Evolutionary conservation across 1,140 invertebrate species (phyloP).

Genomic region (Plectus sambesii): DNA sequence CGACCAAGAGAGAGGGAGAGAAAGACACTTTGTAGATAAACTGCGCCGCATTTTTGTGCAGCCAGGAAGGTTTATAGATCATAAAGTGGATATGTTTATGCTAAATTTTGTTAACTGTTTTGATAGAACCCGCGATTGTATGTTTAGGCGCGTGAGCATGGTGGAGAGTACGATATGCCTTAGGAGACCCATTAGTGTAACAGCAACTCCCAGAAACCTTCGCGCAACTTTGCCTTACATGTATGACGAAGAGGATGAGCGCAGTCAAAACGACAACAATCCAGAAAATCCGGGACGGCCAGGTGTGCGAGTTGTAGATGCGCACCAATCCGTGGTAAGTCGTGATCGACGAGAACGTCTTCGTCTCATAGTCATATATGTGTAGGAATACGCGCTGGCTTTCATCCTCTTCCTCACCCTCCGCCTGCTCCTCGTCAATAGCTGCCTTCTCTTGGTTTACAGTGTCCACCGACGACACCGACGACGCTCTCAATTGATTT

Average conservation of each 20-base stretch:
- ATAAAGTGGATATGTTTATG: not conserved
- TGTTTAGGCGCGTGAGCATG: too few species aligned
- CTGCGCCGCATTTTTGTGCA: too few species aligned
- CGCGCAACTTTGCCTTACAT: too few species aligned
- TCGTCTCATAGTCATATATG: conserved; percentile 24
- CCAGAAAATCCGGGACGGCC: conserved; percentile 24
- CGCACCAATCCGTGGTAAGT: conserved; percentile 24
- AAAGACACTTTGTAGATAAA: too few species aligned
- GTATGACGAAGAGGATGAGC: conserved; percentile 25
- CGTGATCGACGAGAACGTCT: conserved; percentile 19
- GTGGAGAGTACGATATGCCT: too few species aligned
- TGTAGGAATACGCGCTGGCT: conserved; percentile 21
- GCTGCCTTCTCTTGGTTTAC: too few species aligned
- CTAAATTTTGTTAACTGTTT: not conserved
- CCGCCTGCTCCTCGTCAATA: too few species aligned
- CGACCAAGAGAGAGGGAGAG: too few species aligned
- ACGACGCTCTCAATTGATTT: too few species aligned
- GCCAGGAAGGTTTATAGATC: not conserved
- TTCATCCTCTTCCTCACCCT: too few species aligned
- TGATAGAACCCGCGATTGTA: not conserved
- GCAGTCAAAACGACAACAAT: conserved; percentile 17
- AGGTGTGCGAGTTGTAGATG: conserved; percentile 25
- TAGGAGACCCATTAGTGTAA: not conserved
- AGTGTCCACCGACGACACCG: too few species aligned
- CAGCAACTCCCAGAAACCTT: too few species aligned